A percentile compares a stretch with the other conserved stretches of the same genome.
phyloP scores from a whole-genome alignment of 2,888 invertebrate species.

The Phyllotreta cruciferae region DNA sequence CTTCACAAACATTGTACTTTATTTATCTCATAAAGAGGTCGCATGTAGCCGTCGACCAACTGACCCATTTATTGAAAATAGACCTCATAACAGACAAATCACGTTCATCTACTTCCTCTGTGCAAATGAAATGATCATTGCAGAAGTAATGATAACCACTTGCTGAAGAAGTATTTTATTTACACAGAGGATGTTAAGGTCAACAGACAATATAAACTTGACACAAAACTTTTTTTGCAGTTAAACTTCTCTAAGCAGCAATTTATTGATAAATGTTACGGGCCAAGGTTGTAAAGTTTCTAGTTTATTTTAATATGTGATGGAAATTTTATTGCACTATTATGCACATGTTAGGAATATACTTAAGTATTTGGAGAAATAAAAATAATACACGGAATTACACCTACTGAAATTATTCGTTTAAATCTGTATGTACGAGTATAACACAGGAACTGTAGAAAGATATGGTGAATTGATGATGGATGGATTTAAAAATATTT shows the following conservation, averaged over 20 bases:
- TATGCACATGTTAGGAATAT: slow-evolving; percentile 2
- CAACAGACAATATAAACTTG: slow-evolving; percentile 36
- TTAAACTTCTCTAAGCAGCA: slow-evolving; percentile 16
- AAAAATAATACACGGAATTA: no score
- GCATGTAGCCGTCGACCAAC: not conserved
- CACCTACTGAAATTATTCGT: no score
- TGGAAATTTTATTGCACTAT: slow-evolving; percentile 1
- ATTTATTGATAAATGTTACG: slow-evolving; percentile 30
- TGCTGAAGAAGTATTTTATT: slow-evolving; percentile 18
- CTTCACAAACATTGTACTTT: slow-evolving; percentile 10
- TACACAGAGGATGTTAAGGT: slow-evolving; percentile 35
- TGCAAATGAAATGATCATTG: slow-evolving; percentile 3
- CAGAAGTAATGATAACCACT: slow-evolving; percentile 3
- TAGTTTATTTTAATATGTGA: slow-evolving; percentile 1
- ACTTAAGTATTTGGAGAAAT: no score
- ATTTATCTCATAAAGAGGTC: slow-evolving; percentile 14
- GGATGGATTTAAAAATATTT: no score
- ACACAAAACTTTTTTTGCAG: slow-evolving; percentile 37
- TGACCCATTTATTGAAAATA: slow-evolving; percentile 36
- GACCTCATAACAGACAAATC: slow-evolving; percentile 25
- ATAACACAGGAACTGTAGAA: no score
- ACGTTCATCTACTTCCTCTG: slow-evolving; percentile 8
- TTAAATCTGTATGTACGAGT: no score
- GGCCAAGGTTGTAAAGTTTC: slow-evolving; percentile 23
- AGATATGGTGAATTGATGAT: no score